Evolutionary conservation across 2,888 invertebrate species (phyloP).

Genomic region (Archips crataeganus): DNA sequence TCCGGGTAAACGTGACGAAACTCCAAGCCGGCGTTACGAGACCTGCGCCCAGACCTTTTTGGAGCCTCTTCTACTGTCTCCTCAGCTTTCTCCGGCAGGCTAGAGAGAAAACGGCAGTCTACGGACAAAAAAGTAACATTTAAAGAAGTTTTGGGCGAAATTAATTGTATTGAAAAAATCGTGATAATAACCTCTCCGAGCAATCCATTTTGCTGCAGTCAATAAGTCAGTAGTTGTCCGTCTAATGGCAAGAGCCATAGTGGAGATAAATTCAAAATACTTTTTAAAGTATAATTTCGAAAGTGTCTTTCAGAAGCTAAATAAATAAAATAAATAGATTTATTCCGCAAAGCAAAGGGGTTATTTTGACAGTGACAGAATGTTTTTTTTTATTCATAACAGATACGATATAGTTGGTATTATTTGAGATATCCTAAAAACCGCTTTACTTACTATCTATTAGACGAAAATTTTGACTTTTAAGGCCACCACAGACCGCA

Average conservation of each 20-base stretch:
- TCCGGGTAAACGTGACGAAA: conserved; percentile 94
- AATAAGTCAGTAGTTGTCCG: conserved; percentile 60
- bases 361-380: not conserved
- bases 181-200: conserved; percentile 70
- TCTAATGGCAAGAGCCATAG: conserved; percentile 69
- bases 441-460: not conserved
- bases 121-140: conserved; percentile 41
- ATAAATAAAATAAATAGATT: not conserved
- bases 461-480: no score
- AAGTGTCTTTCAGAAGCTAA: not conserved
- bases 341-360: not conserved
- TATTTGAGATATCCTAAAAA: not conserved
- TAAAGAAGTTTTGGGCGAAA: not conserved
- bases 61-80: conserved; percentile 49
- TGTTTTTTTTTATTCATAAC: not conserved
- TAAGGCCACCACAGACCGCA: no score
- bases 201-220: conserved; percentile 67
- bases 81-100: conserved; percentile 63
- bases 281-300: not conserved
- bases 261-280: not conserved
- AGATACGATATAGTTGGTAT: not conserved
- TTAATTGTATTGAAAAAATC: not conserved
- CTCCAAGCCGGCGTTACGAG: conserved; percentile 73
- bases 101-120: conserved; percentile 69
- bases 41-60: conserved; percentile 52